Conservation (phyloP, 2,797 vertebrate genomes). For the Rhinella marina region DNA sequence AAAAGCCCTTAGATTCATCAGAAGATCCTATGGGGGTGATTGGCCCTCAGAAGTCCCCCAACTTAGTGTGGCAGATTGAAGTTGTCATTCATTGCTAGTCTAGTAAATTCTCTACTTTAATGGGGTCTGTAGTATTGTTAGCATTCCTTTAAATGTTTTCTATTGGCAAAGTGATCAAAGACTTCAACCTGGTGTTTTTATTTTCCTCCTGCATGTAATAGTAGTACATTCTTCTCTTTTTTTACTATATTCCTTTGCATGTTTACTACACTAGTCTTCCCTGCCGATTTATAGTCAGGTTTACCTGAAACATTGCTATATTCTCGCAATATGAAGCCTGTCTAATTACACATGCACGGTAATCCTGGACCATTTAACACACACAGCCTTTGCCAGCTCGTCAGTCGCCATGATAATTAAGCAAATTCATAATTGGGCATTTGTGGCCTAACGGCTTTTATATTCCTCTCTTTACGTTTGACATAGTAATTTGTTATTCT, state of each 20-base stretch:
- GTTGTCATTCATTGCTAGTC: background rate
- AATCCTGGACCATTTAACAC: constrained; percentile 29
- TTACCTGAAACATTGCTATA: background rate
- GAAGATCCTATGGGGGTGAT: background rate
- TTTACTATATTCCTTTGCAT: background rate
- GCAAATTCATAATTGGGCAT: constrained; percentile 35
- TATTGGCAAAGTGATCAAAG: background rate
- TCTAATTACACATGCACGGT: constrained; percentile 15
- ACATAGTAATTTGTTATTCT: constrained; percentile 48
- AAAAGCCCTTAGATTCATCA: background rate
- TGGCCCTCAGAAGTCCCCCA: background rate
- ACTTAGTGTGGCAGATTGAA: background rate
- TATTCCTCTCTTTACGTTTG: constrained; percentile 19
- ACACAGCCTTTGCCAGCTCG: constrained; percentile 11
- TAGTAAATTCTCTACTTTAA: background rate
- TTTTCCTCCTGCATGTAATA: background rate
- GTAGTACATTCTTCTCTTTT: background rate
- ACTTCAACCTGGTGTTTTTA: background rate
- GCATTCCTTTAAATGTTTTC: background rate
- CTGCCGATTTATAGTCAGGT: background rate
- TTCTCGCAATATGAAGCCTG: background rate
- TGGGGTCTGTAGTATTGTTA: background rate
- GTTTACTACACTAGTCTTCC: background rate
- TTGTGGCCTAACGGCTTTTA: background rate
- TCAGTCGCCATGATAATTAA: constrained; percentile 28